phyloP scores from a whole-genome alignment of 2,113 vertebrate genomes.

The Xenopus borealis region DNA sequence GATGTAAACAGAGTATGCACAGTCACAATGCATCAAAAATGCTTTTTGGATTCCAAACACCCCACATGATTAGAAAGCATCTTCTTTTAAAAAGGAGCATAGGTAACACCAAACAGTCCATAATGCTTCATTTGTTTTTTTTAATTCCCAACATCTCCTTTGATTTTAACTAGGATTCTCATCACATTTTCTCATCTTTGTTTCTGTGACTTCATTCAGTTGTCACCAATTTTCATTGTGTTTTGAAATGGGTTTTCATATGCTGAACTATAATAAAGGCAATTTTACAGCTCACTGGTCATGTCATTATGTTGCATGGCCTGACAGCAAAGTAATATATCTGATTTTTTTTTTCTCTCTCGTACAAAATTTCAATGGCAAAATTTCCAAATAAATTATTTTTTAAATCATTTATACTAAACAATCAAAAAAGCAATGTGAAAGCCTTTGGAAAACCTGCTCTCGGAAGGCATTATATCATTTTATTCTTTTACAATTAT shows the following conservation, averaged over 20 bases:
- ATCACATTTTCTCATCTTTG: conserved; percentile 8
- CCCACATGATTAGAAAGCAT: too few species aligned
- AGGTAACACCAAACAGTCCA: too few species aligned
- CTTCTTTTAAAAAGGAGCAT: too few species aligned
- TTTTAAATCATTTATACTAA: background rate
- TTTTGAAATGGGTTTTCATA: conserved; percentile 40
- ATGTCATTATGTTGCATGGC: conserved; percentile 38
- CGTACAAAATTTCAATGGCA: background rate
- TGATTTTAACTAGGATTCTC: background rate
- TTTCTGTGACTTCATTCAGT: conserved; percentile 21
- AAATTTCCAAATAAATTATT: conserved; percentile 11
- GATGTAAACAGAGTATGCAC: too few species aligned
- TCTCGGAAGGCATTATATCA: background rate
- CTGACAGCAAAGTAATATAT: conserved; percentile 38
- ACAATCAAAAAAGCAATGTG: background rate
- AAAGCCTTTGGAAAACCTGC: background rate
- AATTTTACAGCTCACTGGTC: conserved; percentile 37
- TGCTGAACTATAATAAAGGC: conserved; percentile 39
- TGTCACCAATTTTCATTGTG: conserved; percentile 36
- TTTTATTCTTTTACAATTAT: background rate
- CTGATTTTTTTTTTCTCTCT: conserved; percentile 1
- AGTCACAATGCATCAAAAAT: too few species aligned
- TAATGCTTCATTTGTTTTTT: too few species aligned
- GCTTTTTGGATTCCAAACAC: too few species aligned
- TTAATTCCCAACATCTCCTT: too few species aligned